phyloP scores from a whole-genome alignment of 2,888 invertebrate genomes.

The Yponomeuta cagnagella region DNA sequence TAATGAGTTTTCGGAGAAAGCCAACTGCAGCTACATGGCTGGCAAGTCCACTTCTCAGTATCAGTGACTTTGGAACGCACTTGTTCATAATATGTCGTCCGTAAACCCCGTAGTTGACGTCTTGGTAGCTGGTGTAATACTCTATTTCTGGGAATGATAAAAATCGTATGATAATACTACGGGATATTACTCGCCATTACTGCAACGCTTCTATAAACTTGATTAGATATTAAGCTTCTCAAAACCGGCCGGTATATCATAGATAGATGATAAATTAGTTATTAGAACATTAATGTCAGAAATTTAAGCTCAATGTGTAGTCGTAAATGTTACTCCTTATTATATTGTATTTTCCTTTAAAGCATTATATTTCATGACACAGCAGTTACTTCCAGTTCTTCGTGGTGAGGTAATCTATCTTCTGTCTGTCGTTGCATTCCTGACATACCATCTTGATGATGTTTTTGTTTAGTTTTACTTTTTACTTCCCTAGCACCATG shows the following conservation, averaged over 20 bases:
- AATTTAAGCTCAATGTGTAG: not conserved
- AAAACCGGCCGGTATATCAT: too few relatives aligned
- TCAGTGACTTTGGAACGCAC: constrained; percentile 14
- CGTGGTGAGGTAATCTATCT: constrained; percentile 43
- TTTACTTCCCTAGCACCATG: not conserved
- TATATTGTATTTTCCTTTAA: not conserved
- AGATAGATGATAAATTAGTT: too few relatives aligned
- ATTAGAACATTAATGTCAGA: not conserved
- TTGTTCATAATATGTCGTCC: not conserved
- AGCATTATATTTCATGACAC: not conserved
- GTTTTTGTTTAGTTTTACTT: not conserved
- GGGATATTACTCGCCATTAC: not conserved
- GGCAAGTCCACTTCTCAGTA: constrained; percentile 42
- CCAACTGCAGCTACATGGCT: constrained; percentile 24
- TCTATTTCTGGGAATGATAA: not conserved
- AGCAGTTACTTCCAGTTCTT: constrained; percentile 1
- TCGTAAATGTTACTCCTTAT: not conserved
- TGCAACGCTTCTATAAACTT: not conserved
- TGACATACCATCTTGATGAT: constrained; percentile 7
- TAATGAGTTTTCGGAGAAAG: constrained; percentile 73
- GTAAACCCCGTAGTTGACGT: not conserved
- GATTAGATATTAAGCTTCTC: not conserved
- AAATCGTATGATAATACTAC: not conserved
- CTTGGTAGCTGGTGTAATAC: not conserved
- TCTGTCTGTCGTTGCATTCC: constrained; percentile 27